phyloP scores from a whole-genome alignment of 2,113 vertebrate species.

The Pampusana beccarii region DNA sequence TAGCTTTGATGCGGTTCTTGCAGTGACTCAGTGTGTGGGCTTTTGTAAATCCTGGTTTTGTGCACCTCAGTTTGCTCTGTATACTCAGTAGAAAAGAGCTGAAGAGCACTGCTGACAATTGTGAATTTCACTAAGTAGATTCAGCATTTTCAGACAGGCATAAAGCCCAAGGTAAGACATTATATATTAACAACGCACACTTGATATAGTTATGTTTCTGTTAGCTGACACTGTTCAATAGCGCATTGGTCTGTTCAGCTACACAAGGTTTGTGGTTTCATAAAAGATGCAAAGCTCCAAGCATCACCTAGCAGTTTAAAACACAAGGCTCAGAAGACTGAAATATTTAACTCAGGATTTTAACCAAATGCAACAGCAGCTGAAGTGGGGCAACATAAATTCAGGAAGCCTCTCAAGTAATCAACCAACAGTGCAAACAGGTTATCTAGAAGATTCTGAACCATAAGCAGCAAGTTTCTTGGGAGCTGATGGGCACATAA shows the following conservation, averaged over 20 bases:
- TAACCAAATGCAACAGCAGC: background rate
- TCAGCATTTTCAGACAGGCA: background rate
- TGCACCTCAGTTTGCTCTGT: background rate
- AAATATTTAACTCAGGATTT: background rate
- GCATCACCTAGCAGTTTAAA: background rate
- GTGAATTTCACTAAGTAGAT: background rate
- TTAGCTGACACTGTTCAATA: background rate
- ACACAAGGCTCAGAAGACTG: background rate
- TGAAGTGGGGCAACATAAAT: background rate
- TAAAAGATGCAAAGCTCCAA: background rate
- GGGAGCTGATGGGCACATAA: background rate
- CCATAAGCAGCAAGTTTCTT: background rate
- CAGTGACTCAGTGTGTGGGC: conserved; percentile 5
- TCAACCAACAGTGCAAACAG: background rate
- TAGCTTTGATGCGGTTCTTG: background rate
- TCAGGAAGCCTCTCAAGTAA: background rate
- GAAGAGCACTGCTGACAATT: background rate
- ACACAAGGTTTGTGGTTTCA: background rate
- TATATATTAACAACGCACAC: background rate
- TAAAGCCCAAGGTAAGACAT: background rate
- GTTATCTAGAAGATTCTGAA: background rate
- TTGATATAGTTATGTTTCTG: background rate
- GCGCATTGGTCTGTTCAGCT: background rate
- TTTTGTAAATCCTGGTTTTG: conserved; percentile 1
- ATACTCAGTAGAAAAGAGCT: background rate